Evolutionary conservation across 1,140 invertebrate genomes (phyloP), one percentile per base, ranked within the genome.

Genomic region (Cheumatopsyche charites): DNA sequence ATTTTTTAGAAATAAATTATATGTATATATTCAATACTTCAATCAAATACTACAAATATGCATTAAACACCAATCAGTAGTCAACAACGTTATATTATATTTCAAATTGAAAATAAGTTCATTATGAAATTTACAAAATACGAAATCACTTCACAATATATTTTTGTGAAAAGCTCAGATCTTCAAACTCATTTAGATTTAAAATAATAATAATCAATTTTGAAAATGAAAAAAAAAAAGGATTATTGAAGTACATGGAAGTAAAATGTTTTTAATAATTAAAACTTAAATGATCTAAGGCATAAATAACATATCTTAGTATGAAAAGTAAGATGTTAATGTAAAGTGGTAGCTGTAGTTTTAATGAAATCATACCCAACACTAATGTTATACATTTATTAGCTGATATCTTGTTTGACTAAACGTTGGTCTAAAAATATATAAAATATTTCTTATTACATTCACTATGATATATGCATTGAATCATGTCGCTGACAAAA

Each of bases 391-490:
- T 36, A 36, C 3, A 36, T 36, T 36, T 36, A 9, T n/a, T 36
- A 36, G 29, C 29, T 36, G 29, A 36, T 36, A 36, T 36, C 29
- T 36, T 36, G 29, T 36, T 36, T 25, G 23, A 12, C 23, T 58
- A 58, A 58, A 58, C 23, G 55, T 26, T 58, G 55, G 55, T 58
- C 55, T 58, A 58, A 58, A 58, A 58, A 58, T 58, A 58, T 58
- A 58, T 26, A 58, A 13, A 25, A 25, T 19, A 25, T 58, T 58
- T 58, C 23, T 58, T 58, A 58, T 58, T 58, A 58, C 23, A 21
- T 58, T 58, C 23, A 58, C 55, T 25, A 58, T 58, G 23, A 58
- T 58, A 25, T 58, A 26, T 58, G 55, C 9, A 58, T 21, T 58
- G 23, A 12, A 19, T 58, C 55, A 26, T 58, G 19, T 11, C 7